Evolutionary conservation across 2,888 invertebrate genomes (phyloP), one percentile per base, ranked within the genome.

Genomic region (Parascotia fuliginaria): DNA sequence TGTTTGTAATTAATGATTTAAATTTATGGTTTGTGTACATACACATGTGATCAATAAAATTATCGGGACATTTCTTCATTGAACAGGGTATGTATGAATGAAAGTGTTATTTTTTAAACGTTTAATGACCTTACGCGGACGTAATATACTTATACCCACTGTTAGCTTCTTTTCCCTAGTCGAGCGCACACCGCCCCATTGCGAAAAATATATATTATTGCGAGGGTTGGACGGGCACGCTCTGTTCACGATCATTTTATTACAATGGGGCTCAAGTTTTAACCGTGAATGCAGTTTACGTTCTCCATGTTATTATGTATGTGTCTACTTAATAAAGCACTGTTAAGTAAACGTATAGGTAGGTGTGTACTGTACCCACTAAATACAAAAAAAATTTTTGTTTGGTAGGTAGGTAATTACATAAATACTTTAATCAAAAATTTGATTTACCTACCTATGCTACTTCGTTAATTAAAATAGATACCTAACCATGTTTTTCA

Each of bases 21-120:
- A 62, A 62, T 72, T 60, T 57, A 70, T 60, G 70, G 61, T 81
- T 84, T 81, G 79, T 83, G 81, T 81, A 80, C 77, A 83, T 79
- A 77, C 77, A 83, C 83, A 85, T 87, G 88, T 89, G 89, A 90
- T 88, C 88, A 73, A 89, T 90, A 89, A 65, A 69, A 69, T 70
- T 69, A 60, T 72, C 63, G 57, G 65, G 55, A 68, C 71, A 71
- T 76, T 77, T 75, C 68, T 73, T 75, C 71, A 31, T 70, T 77
- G 69, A 64, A 74, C 75, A 69, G 73, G 88, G 91, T 91, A 88
- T 73, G 89, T 88, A 81, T 88, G 75, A 87, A 83, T 85, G 70
- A 87, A 83, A 85, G 60, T 71, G 38, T 33, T 51, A 29, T 53
- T 65, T 51, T 65, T 67, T 65, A 39, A 36, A 50, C 27, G 28